phyloP scores from a whole-genome alignment of 1,140 invertebrate species.

The Antheraea pernyi region DNA sequence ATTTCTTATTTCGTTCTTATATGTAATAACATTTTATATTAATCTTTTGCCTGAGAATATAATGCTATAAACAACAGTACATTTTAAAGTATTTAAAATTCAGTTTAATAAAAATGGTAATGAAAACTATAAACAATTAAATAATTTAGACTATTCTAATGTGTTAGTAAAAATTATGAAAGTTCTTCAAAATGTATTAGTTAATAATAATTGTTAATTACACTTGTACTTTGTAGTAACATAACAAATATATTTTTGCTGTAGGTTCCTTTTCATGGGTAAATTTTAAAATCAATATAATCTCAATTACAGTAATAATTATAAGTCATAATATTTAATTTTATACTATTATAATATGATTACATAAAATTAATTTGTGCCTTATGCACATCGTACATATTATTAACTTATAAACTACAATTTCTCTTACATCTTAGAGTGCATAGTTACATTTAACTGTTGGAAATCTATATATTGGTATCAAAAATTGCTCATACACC shows the following conservation, averaged over 20 bases:
- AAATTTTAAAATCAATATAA: constrained; percentile 4
- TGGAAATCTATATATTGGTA: constrained; percentile 10
- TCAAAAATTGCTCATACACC: constrained; percentile 75
- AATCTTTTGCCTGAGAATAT: no score
- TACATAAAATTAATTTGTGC: background rate
- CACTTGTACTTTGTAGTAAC: background rate
- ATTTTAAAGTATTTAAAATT: background rate
- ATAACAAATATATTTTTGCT: background rate
- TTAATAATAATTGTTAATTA: background rate
- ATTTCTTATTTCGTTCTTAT: no score
- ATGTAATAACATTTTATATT: no score
- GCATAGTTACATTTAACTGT: background rate
- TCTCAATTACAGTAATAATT: background rate
- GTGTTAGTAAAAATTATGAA: background rate
- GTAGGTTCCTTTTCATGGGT: background rate
- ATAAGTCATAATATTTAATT: background rate
- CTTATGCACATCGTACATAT: constrained; percentile 2
- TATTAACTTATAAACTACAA: background rate
- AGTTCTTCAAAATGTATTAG: background rate
- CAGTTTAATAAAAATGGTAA: background rate
- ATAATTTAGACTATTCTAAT: no score
- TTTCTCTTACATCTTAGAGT: background rate
- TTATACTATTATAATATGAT: background rate
- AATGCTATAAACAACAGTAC: no score
- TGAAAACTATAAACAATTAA: no score